These are phyloP conservation scores for Trichopria drosophilae DNA, from an alignment of 2,888 invertebrate genomes.

Conservation along the genomic window DNA sequence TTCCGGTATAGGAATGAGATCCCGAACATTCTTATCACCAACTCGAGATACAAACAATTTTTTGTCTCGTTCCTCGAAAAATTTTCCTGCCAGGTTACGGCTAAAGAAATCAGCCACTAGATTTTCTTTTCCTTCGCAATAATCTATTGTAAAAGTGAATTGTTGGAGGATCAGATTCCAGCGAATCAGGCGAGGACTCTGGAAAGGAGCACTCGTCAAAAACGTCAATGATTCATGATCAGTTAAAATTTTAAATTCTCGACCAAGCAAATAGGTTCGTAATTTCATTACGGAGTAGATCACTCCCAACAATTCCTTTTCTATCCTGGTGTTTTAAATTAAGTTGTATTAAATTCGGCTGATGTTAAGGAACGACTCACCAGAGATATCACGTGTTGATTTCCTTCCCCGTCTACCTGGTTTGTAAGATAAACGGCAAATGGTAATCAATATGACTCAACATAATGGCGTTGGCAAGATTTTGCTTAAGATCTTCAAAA, in stretches of 20 bases:
- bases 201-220: constrained; percentile 37
- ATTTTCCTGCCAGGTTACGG: no score
- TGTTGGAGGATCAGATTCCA: constrained; percentile 41
- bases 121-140: constrained; percentile 40
- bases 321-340: constrained; percentile 17
- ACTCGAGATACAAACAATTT: no score
- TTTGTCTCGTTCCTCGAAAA: no score
- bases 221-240: no score
- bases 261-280: constrained; percentile 38
- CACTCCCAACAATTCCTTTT: constrained; percentile 40
- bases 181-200: constrained; percentile 36
- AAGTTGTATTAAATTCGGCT: constrained; percentile 30
- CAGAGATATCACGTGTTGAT: constrained; percentile 32
- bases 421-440: no score
- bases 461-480: constrained; percentile 8
- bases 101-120: no score
- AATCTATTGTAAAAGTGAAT: constrained; percentile 35
- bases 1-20: no score
- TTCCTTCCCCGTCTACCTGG: constrained; percentile 20
- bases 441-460: constrained; percentile 7
- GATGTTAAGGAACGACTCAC: constrained; percentile 34
- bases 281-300: constrained; percentile 39
- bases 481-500: constrained; percentile 11
- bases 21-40: no score
- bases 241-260: constrained; percentile 35